Base-by-base conservation (phyloP, 2,888 invertebrate genomes). In the Nezara viridula region DNA sequence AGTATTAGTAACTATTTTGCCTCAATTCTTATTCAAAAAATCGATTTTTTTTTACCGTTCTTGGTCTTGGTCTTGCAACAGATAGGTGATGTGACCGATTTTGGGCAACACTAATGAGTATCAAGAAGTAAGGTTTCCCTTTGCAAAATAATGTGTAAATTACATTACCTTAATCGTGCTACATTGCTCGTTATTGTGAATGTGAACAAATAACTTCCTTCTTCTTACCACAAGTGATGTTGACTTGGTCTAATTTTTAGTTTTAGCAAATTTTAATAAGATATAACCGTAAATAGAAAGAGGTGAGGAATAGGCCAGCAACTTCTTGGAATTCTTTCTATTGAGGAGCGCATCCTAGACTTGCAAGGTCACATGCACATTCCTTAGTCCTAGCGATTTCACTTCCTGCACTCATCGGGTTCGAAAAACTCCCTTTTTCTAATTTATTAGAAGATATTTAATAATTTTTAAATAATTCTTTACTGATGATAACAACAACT, bases 281-380 rank as follows among this genome's bases (percentile, higher is more conserved):
- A 27, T n/a, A 4, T 9, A 9, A 16, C 3, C 3, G 9, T 27
- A 27, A 14, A 9, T 55, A n/a, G 19, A 55, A 55, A 0, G 1
- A 4, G 50, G n/a, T 73, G 37, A 37, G 37, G 37, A 37, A 73
- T 1, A 77, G 10, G 5, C 21, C 77, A 40, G 10, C 2, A 37
- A 73, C 40, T 40, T 7, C 7, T 16, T 77, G 7, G 77, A 2
- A 37, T 77, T 77, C 77, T 40, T 40, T 16, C 73, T 37, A 37
- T 21, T 77, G 77, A 77, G 21, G 40, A 37, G 21, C 21, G 77
- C 77, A 40, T 60, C 60, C 60, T 27, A 14, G 5, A 14, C 27
- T 10, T 77, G 77, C 40, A 40, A 77, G 77, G 77, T 77, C 77
- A 77, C 24, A 6, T 37, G 32, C 77, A 77, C 77, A 77, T 77